phyloP scores from a whole-genome alignment of 1,140 invertebrate genomes.

The Dysdera silvatica region DNA sequence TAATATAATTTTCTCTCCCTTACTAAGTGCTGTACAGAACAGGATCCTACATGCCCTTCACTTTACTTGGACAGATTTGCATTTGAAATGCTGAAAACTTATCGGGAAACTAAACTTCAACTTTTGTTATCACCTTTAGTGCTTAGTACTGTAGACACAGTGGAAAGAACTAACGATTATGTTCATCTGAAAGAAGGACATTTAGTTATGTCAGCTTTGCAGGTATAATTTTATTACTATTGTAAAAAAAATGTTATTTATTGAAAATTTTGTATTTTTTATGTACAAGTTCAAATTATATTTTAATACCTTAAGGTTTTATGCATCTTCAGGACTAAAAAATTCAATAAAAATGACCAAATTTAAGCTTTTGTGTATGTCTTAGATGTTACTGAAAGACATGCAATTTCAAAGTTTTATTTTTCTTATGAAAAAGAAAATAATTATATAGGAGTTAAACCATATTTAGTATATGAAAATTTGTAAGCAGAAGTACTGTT shows the following conservation, averaged over 20 bases:
- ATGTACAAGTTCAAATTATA: not conserved
- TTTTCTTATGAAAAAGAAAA: too few species aligned
- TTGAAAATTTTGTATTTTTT: slow-evolving; percentile 4
- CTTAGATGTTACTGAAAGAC: too few species aligned
- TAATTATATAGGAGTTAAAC: too few species aligned
- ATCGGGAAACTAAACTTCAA: slow-evolving; percentile 82
- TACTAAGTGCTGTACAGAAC: slow-evolving; percentile 66
- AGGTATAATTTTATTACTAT: slow-evolving; percentile 30
- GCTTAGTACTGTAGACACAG: slow-evolving; percentile 44
- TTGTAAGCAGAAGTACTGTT: too few species aligned
- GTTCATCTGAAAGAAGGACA: slow-evolving; percentile 46
- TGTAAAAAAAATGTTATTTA: not conserved
- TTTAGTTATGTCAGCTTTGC: slow-evolving; percentile 45
- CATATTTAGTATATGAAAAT: too few species aligned
- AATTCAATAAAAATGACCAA: too few species aligned
- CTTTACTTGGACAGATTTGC: slow-evolving; percentile 82
- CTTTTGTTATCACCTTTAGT: slow-evolving; percentile 81
- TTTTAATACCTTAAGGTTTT: too few species aligned
- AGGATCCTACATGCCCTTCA: slow-evolving; percentile 80
- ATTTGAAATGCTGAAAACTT: slow-evolving; percentile 94
- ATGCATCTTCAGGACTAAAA: too few species aligned
- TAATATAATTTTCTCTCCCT: not conserved
- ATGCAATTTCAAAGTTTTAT: too few species aligned
- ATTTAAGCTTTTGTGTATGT: too few species aligned
- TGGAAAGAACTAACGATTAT: slow-evolving; percentile 39